These are phyloP conservation scores for Epinephelus coioides DNA, from an alignment of 2,797 vertebrate genomes.

Conservation along the genomic window DNA sequence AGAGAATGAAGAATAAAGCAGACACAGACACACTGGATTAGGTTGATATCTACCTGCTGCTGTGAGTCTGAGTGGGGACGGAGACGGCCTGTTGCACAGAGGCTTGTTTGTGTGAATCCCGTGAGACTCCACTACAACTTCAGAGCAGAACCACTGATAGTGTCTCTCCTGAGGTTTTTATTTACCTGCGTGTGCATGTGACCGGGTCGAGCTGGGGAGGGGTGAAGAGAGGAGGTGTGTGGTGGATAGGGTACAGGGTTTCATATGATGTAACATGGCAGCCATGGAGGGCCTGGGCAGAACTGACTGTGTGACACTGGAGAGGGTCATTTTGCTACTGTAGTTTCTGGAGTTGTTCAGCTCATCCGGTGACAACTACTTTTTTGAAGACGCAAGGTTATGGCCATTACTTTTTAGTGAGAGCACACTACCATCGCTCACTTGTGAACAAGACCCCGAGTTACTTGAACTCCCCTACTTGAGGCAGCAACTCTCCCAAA, in stretches of 20 bases:
- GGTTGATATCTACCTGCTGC: constrained; percentile 58
- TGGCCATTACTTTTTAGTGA: too few relatives aligned
- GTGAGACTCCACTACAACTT: not conserved
- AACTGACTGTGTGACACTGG: too few relatives aligned
- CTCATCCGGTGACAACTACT: too few relatives aligned
- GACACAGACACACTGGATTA: not conserved
- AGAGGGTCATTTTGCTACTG: too few relatives aligned
- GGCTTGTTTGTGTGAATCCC: constrained; percentile 7
- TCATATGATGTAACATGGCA: too few relatives aligned
- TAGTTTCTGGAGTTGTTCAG: too few relatives aligned
- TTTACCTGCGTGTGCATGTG: constrained; percentile 56
- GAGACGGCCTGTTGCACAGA: constrained; percentile 14
- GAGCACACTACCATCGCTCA: too few relatives aligned
- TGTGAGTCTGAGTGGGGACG: not conserved
- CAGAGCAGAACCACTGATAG: not conserved
- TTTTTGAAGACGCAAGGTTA: too few relatives aligned
- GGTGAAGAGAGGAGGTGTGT: constrained; percentile 5
- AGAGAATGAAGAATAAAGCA: not conserved
- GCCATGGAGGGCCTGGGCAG: too few relatives aligned
- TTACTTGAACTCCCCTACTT: too few relatives aligned
- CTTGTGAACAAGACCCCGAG: too few relatives aligned
- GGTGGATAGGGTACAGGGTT: not conserved
- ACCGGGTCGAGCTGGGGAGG: constrained; percentile 39
- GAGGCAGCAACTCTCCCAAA: too few relatives aligned
- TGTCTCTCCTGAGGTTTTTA: constrained; percentile 34